Evolutionary conservation across 2,888 invertebrate species (phyloP).

Genomic region (Drosophila infuscata): DNA sequence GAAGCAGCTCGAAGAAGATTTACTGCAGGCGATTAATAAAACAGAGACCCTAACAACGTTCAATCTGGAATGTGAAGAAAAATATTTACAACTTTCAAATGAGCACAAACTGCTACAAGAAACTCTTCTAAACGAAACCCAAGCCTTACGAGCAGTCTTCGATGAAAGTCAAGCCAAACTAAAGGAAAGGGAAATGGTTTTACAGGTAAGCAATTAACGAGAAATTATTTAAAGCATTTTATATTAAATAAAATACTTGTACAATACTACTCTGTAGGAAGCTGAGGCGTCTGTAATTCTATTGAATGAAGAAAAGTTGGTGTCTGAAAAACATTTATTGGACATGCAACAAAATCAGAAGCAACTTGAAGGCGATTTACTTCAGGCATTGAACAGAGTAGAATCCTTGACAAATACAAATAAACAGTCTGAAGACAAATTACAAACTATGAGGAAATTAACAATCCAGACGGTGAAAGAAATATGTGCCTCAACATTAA

Average conservation of each 20-base stretch:
- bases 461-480: constrained; percentile 61
- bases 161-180: constrained; percentile 37
- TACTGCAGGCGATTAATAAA: constrained; percentile 28
- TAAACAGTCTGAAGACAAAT: constrained; percentile 31
- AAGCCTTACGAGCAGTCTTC: constrained; percentile 23
- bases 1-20: constrained; percentile 34
- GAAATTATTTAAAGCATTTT: too few relatives aligned
- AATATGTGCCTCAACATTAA: constrained; percentile 59
- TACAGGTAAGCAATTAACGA: constrained; percentile 38
- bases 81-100: constrained; percentile 33
- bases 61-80: constrained; percentile 44
- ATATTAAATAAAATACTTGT: neutral
- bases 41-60: constrained; percentile 36
- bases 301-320: constrained; percentile 34
- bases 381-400: constrained; percentile 26
- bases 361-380: constrained; percentile 37
- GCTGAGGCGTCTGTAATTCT: constrained; percentile 20
- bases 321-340: constrained; percentile 15
- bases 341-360: constrained; percentile 30
- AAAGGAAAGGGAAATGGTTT: constrained; percentile 40
- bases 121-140: constrained; percentile 28
- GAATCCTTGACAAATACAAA: constrained; percentile 37
- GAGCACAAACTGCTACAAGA: constrained; percentile 41
- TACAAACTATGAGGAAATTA: constrained; percentile 43
- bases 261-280: neutral